Evolutionary conservation across 1,140 invertebrate species (phyloP).

Genomic region (Cherax destructor): DNA sequence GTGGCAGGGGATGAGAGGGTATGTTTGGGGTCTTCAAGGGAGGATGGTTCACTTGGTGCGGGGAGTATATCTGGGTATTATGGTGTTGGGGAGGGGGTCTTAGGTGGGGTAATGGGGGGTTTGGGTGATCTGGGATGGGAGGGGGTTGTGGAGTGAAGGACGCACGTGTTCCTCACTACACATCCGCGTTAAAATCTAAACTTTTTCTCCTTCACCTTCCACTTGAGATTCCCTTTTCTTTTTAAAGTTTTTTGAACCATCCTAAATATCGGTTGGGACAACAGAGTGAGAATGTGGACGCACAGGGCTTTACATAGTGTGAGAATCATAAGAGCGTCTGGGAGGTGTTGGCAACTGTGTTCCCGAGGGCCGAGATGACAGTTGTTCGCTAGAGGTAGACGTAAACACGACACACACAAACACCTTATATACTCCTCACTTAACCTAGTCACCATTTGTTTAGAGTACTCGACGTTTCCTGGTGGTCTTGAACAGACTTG

Average conservation of each 20-base stretch:
- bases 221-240: too few species aligned
- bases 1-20: too few species aligned
- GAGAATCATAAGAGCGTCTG: neutral
- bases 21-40: too few species aligned
- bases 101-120: neutral
- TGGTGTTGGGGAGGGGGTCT: neutral
- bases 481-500: too few species aligned
- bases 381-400: constrained; percentile 32
- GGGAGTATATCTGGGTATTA: neutral
- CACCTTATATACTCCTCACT: constrained; percentile 1
- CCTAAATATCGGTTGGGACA: neutral
- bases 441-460: too few species aligned
- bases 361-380: constrained; percentile 20
- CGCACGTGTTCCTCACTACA: constrained; percentile 47
- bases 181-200: constrained; percentile 18
- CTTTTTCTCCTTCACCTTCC: neutral
- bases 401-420: constrained; percentile 36
- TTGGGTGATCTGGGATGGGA: too few species aligned
- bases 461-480: too few species aligned
- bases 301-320: neutral
- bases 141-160: constrained; percentile 16
- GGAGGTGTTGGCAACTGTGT: constrained; percentile 25
- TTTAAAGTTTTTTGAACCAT: neutral
- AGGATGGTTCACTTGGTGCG: too few species aligned
- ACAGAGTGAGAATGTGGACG: neutral